Evolutionary conservation across 2,113 vertebrate genomes (phyloP).

Genomic region (Anhinga rufa): DNA sequence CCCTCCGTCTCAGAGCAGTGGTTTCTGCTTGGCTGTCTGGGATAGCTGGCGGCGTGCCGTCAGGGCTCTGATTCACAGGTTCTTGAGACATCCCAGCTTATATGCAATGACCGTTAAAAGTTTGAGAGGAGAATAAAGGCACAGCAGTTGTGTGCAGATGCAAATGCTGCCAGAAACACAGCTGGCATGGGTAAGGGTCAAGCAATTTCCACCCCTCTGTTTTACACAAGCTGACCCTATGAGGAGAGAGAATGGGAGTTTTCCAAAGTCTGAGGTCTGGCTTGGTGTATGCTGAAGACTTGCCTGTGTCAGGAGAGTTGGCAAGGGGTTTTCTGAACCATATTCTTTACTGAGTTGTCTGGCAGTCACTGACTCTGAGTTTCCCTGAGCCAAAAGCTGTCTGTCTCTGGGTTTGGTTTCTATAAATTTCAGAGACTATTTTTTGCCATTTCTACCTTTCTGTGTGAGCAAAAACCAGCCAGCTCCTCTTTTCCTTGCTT

Average conservation of each 20-base stretch:
- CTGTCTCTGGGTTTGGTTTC: background rate
- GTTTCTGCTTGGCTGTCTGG: background rate
- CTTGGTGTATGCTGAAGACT: background rate
- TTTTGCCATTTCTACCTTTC: background rate
- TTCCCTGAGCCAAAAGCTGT: background rate
- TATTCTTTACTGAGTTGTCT: background rate
- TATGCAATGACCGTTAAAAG: background rate
- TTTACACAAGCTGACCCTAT: background rate
- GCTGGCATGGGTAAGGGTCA: background rate
- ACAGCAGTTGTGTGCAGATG: background rate
- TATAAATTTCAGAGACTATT: background rate
- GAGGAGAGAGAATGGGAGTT: background rate
- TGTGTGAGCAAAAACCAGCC: background rate
- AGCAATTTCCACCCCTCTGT: background rate
- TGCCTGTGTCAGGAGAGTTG: accelerated
- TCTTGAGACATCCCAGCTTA: background rate
- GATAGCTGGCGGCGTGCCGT: accelerated
- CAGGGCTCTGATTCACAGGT: background rate
- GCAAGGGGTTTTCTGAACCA: background rate
- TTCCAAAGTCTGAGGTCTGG: background rate
- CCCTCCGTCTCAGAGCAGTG: accelerated
- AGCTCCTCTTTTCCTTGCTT: background rate
- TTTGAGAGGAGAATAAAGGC: background rate
- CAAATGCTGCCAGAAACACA: background rate
- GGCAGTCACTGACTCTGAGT: background rate